Conservation (phyloP, 2,797 vertebrate species). For the Chloroceryle inda region DNA sequence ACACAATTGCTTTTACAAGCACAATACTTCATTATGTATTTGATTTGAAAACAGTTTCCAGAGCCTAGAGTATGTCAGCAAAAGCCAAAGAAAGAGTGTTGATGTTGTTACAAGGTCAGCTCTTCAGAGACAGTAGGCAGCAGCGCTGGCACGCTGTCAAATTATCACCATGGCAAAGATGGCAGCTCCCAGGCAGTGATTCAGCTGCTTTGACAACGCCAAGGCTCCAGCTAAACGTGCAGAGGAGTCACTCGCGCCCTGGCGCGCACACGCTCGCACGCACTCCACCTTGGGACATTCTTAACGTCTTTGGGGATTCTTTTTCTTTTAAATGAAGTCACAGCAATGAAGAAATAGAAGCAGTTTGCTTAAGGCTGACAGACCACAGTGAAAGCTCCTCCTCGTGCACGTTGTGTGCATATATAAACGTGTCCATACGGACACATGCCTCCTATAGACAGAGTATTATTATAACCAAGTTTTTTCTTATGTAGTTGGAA, state of each 20-base stretch:
- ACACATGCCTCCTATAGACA: neutral
- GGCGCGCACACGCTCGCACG: neutral
- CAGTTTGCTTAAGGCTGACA: neutral
- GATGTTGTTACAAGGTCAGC: conserved; percentile 77
- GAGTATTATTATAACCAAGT: neutral
- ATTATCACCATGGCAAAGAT: conserved; percentile 63
- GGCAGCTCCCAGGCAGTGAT: conserved; percentile 61
- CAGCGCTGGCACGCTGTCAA: conserved; percentile 65
- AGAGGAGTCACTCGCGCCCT: conserved; percentile 21
- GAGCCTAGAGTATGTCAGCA: conserved; percentile 73
- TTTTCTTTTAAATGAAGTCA: neutral
- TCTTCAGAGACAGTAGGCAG: conserved; percentile 72
- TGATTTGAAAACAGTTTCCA: conserved; percentile 79
- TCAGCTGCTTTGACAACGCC: conserved; percentile 71
- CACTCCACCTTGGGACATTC: neutral
- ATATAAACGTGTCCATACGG: neutral
- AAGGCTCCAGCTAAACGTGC: conserved; percentile 32
- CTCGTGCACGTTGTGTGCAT: neutral
- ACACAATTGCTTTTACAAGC: conserved; percentile 74
- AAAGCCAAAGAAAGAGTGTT: conserved; percentile 73
- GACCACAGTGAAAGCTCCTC: neutral
- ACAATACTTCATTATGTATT: conserved; percentile 72
- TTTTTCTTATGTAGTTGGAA: neutral
- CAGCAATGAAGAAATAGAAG: neutral
- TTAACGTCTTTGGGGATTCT: neutral